A percentile compares a stretch with the other conserved stretches of the same genome.
Evolutionary conservation across 1,140 invertebrate species (phyloP).

Genomic region (Holotrichia oblita): DNA sequence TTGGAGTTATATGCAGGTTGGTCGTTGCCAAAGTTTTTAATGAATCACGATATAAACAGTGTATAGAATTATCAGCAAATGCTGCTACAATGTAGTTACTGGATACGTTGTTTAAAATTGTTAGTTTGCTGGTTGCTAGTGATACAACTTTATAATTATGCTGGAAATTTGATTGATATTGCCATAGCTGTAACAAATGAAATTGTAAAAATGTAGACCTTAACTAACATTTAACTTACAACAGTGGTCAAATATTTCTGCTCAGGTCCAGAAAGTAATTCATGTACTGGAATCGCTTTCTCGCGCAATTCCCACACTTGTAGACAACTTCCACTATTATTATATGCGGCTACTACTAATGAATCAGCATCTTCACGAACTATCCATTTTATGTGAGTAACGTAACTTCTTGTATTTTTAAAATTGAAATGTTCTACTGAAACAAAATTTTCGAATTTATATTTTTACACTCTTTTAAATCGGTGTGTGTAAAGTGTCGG

Average conservation of each 20-base stretch:
- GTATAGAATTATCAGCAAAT: constrained; percentile 79
- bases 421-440: constrained; percentile 41
- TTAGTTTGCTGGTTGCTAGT: constrained; percentile 70
- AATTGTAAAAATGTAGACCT: neutral
- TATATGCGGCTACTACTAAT: constrained; percentile 75
- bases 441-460: constrained; percentile 4
- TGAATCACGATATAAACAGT: constrained; percentile 78
- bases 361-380: constrained; percentile 84
- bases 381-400: constrained; percentile 83
- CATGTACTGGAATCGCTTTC: constrained; percentile 80
- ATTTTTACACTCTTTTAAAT: neutral
- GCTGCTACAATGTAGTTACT: constrained; percentile 76
- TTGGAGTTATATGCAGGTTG: constrained; percentile 64
- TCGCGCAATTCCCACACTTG: constrained; percentile 90
- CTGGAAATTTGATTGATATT: constrained; percentile 72
- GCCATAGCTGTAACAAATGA: constrained; percentile 67
- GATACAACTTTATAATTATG: constrained; percentile 64
- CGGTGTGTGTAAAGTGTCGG: no score
- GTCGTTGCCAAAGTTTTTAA: constrained; percentile 73
- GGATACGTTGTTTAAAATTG: constrained; percentile 68
- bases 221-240: constrained; percentile 62
- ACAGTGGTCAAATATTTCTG: constrained; percentile 74
- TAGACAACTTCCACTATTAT: constrained; percentile 71
- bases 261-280: constrained; percentile 68
- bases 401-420: constrained; percentile 57